Evolutionary conservation across 2,797 vertebrate genomes (phyloP).

Genomic region (Eutrigla gurnardus): DNA sequence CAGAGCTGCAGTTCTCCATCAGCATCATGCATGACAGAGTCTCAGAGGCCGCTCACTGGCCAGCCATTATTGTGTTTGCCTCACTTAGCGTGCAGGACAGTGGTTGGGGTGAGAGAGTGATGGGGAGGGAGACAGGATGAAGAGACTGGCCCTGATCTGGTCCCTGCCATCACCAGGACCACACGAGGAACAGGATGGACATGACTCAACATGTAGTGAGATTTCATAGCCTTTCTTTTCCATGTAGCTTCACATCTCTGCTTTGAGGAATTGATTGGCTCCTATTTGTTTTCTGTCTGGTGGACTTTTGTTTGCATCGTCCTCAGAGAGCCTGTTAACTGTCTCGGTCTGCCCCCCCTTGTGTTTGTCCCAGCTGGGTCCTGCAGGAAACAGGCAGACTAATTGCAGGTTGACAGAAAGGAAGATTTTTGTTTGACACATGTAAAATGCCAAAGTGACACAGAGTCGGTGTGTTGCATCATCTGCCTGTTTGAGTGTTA

Average conservation of each 20-base stretch:
- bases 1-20: constrained; percentile 35
- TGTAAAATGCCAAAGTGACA: constrained; percentile 9
- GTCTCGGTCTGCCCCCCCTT: constrained; percentile 18
- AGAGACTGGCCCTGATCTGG: constrained; percentile 18
- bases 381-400: constrained; percentile 53
- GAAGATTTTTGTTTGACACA: constrained; percentile 9
- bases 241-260: background rate
- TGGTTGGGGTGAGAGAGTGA: constrained; percentile 35
- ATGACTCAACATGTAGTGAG: constrained; percentile 65
- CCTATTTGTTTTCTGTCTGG: background rate
- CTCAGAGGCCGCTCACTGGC: constrained; percentile 33
- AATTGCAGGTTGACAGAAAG: constrained; percentile 54
- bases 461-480: constrained; percentile 7
- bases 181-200: constrained; percentile 55
- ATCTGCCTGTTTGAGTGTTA: background rate
- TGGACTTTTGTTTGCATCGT: constrained; percentile 14
- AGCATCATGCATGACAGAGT: constrained; percentile 38
- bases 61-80: constrained; percentile 66
- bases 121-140: constrained; percentile 30
- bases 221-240: background rate
- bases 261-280: background rate
- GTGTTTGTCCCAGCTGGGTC: constrained; percentile 50
- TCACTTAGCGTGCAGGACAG: constrained; percentile 50
- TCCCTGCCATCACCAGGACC: background rate
- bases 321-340: constrained; percentile 33